Evolutionary conservation across 2,113 vertebrate genomes (phyloP).

Genomic region (Spea multiplicata): DNA sequence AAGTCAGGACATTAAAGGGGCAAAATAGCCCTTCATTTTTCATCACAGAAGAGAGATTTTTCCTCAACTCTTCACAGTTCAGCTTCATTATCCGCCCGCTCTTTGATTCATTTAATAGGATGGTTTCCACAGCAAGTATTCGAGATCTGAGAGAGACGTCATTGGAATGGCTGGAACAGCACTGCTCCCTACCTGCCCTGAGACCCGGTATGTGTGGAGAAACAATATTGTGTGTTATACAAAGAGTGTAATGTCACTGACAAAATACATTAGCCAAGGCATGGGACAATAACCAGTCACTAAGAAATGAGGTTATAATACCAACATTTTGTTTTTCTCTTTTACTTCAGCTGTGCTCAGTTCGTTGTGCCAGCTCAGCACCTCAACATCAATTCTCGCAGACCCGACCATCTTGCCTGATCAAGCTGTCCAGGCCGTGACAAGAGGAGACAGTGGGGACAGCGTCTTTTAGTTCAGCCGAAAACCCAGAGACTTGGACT

Average conservation of each 20-base stretch:
- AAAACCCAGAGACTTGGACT: no score
- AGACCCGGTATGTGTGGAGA: constrained; percentile 80
- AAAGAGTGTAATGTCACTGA: not conserved
- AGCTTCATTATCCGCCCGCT: constrained; percentile 91
- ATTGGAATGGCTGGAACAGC: constrained; percentile 89
- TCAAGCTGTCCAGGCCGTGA: constrained; percentile 81
- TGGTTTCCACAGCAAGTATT: constrained; percentile 89
- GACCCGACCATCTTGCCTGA: constrained; percentile 82
- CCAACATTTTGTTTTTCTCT: rapidly evolving
- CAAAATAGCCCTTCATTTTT: no score
- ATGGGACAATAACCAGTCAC: no score
- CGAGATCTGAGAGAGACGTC: constrained; percentile 86
- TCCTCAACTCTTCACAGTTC: constrained; percentile 82
- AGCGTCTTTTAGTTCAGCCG: constrained; percentile 55
- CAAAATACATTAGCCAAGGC: no score
- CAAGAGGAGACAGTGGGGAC: constrained; percentile 51
- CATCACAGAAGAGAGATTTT: not conserved
- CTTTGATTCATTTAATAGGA: constrained; percentile 93
- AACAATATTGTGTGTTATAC: not conserved
- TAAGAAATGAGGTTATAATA: not conserved
- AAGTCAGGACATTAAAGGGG: no score
- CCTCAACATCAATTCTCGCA: constrained; percentile 86
- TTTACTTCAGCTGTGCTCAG: constrained; percentile 78
- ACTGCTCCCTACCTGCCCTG: constrained; percentile 86
- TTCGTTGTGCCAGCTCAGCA: constrained; percentile 89